phyloP scores from a whole-genome alignment of 1,140 invertebrate genomes.

The Apolygus lucorum region DNA sequence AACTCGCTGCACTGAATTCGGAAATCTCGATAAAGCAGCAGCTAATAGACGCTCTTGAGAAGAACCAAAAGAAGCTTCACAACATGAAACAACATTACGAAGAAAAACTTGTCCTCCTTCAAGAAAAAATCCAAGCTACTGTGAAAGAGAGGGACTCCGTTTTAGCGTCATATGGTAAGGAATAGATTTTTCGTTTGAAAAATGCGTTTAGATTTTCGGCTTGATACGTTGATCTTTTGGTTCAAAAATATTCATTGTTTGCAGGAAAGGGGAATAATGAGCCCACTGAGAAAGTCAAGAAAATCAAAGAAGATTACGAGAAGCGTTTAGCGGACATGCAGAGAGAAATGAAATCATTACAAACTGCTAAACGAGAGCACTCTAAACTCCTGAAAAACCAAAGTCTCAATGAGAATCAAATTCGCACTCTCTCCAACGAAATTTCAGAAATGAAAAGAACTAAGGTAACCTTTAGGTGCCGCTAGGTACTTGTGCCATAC shows the following conservation, averaged over 20 bases:
- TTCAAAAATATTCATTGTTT: background rate
- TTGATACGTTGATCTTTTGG: too few species aligned
- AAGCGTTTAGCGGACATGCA: slow-evolving; percentile 74
- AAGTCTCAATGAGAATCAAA: slow-evolving; percentile 71
- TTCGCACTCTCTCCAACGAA: slow-evolving; percentile 69
- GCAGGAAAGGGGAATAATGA: slow-evolving; percentile 34
- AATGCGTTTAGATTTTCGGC: background rate
- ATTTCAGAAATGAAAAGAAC: slow-evolving; percentile 78
- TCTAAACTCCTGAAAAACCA: slow-evolving; percentile 70
- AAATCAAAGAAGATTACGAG: slow-evolving; percentile 86
- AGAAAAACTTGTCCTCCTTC: slow-evolving; percentile 82
- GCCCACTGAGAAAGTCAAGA: slow-evolving; percentile 69
- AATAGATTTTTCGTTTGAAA: slow-evolving; percentile 22
- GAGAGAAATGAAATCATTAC: slow-evolving; percentile 75
- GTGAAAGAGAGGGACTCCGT: slow-evolving; percentile 90
- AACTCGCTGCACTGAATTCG: slow-evolving; percentile 74
- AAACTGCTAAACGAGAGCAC: slow-evolving; percentile 85
- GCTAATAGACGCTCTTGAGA: slow-evolving; percentile 87
- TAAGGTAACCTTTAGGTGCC: too few species aligned
- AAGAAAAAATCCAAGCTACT: slow-evolving; percentile 77
- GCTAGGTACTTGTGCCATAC: too few species aligned
- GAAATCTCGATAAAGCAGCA: slow-evolving; percentile 88
- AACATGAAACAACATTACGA: slow-evolving; percentile 87
- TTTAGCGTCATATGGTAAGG: slow-evolving; percentile 54
- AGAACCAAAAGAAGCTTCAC: slow-evolving; percentile 71